Conservation (phyloP, 2,797 vertebrate genomes). For the Cynodonichthys magdalenae region DNA sequence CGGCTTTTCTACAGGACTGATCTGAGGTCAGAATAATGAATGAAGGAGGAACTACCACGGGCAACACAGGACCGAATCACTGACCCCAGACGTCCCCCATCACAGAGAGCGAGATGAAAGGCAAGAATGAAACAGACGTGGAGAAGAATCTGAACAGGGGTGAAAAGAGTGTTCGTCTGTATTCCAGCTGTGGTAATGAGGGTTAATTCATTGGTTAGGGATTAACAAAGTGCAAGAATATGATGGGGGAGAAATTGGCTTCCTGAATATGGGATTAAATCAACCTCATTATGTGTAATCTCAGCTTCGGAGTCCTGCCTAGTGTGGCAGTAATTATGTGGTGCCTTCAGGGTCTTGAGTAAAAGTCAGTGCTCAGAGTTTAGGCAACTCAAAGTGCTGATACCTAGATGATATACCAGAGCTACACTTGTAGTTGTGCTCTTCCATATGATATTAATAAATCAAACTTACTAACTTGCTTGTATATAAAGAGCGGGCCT, state of each 20-base stretch:
- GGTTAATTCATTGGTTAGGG: conserved; percentile 98
- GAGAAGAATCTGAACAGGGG: conserved; percentile 59
- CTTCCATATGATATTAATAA: too few relatives aligned
- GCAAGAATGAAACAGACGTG: conserved; percentile 40
- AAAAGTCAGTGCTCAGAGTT: conserved; percentile 30
- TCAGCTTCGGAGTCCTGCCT: conserved; percentile 81
- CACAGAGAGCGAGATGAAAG: conserved; percentile 61
- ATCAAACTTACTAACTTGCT: too few relatives aligned
- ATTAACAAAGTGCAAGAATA: conserved; percentile 96
- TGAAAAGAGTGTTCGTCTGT: conserved; percentile 85
- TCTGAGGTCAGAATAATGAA: conserved; percentile 78
- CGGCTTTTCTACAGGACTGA: conserved; percentile 70
- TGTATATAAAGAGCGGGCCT: too few relatives aligned
- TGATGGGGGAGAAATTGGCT: conserved; percentile 95
- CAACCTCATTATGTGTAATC: conserved; percentile 91
- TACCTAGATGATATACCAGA: too few relatives aligned
- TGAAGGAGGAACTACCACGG: conserved; percentile 86
- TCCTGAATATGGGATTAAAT: conserved; percentile 92
- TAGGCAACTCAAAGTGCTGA: neutral
- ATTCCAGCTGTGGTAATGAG: conserved; percentile 94
- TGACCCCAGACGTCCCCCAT: conserved; percentile 76
- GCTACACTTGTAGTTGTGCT: too few relatives aligned
- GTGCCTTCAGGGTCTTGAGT: conserved; percentile 52
- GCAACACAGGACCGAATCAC: conserved; percentile 86
- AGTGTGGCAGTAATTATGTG: conserved; percentile 77